Base-by-base conservation (phyloP, 1,140 invertebrate species). In the Temnothorax curvispinosus region DNA sequence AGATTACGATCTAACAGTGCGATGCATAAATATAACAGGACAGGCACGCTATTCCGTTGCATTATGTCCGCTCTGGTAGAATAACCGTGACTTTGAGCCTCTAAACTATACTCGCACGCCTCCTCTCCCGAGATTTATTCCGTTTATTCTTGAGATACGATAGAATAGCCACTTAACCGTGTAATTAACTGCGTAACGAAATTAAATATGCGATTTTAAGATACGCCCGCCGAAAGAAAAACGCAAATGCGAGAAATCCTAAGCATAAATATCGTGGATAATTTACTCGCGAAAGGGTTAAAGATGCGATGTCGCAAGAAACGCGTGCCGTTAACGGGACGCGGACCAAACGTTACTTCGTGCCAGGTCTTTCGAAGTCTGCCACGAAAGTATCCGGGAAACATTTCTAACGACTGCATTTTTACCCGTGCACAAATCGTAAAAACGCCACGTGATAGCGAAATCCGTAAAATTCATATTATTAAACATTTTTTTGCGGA, bases 171-270 rank as follows among this genome's bases (percentile, higher is more conserved):
- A 7, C 35, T 15, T 60, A 35, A 74, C 18, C 41, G 13, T 75
- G 32, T 60, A 62, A 75, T 84, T 84, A 84, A 62, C 41, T 75
- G 47, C 54, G 41, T 75, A 84, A 84, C 69, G 54, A 60, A 60
- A 84, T 84, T 84, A 84, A 82, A 82, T 60, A 60, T 35, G 67
- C 41, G 27, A 74, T 60, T 82, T 82, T 75, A 74, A 84, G 69
- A 75, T 75, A 38, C 54, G 27, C 41, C 21, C 38, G n/a, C 27
- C 35, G 64, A 47, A 35, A 41, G 6, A 81, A 64, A 84, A 62
- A 54, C 8, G 38, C 41, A 50, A 75, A 47, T 13, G 27, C 41
- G 32, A 38, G 80, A 50, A 47, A 75, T 60, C 21, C 56, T 75
- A 50, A 27, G 18, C 54, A 27, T 74, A 75, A 84, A 74, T 60